phyloP scores from a whole-genome alignment of 1,140 invertebrate genomes.

The Drosophila navojoa region DNA sequence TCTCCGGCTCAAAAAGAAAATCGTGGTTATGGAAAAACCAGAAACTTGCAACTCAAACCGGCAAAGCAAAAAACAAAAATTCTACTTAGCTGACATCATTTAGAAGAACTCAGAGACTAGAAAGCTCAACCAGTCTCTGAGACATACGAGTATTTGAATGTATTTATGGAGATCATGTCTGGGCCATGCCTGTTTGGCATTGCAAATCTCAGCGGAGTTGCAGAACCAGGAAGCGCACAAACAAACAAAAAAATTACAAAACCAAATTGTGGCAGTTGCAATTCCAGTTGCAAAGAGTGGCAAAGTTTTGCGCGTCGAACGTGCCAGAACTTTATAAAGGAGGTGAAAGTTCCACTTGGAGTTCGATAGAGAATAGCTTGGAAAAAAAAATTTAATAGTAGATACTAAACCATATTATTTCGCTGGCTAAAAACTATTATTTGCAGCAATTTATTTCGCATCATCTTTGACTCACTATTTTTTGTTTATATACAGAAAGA shows the following conservation, averaged over 20 bases:
- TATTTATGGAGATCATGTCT: conserved; percentile 73
- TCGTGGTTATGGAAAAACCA: conserved; percentile 57
- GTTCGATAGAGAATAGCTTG: neutral
- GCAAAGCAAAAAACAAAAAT: conserved; percentile 13
- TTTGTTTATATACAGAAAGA: too few species aligned
- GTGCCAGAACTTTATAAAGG: neutral
- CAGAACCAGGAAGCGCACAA: conserved; percentile 63
- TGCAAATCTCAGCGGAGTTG: conserved; percentile 57
- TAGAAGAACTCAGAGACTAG: conserved; percentile 39
- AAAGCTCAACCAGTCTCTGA: conserved; percentile 48
- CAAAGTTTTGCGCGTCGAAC: neutral
- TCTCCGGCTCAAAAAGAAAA: conserved; percentile 65
- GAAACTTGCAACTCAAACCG: conserved; percentile 18
- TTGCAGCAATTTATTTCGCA: too few species aligned
- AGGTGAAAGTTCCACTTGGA: conserved; percentile 3
- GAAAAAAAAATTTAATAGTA: neutral
- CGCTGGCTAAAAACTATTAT: too few species aligned
- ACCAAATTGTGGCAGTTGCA: conserved; percentile 33
- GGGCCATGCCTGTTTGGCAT: conserved; percentile 62
- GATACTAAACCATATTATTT: too few species aligned
- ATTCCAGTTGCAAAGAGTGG: conserved; percentile 7
- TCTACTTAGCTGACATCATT: conserved; percentile 59
- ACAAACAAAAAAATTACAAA: conserved; percentile 1
- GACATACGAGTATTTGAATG: conserved; percentile 39
- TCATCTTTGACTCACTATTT: too few species aligned